phyloP scores from a whole-genome alignment of 2,888 invertebrate species.

The Pollenia griseotomentosa region DNA sequence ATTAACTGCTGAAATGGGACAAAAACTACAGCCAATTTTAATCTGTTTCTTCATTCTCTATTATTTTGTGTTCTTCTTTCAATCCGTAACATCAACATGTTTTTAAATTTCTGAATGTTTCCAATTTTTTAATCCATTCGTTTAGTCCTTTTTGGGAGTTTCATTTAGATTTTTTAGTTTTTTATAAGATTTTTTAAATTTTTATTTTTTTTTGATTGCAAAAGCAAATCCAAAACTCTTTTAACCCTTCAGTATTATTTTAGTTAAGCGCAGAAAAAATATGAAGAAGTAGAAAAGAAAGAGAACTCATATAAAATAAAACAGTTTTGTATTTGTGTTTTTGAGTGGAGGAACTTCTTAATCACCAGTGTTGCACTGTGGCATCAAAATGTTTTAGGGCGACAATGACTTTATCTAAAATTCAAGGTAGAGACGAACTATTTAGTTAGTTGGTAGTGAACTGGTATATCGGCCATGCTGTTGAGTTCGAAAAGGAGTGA shows the following conservation, averaged over 20 bases:
- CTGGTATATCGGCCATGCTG: too few species aligned
- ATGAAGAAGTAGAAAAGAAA: conserved; percentile 5
- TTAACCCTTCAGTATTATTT: conserved; percentile 9
- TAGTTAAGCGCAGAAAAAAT: conserved; percentile 8
- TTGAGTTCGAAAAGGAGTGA: too few species aligned
- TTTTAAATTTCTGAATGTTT: conserved; percentile 53
- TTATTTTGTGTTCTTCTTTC: conserved; percentile 16
- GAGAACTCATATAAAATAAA: not conserved
- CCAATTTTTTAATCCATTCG: conserved; percentile 34
- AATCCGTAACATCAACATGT: conserved; percentile 57
- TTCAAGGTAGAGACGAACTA: too few species aligned
- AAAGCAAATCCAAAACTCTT: conserved; percentile 50
- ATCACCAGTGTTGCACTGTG: conserved; percentile 57
- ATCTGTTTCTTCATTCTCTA: conserved; percentile 8
- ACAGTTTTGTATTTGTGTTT: conserved; percentile 45
- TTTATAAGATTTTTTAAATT: not conserved
- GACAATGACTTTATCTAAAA: too few species aligned
- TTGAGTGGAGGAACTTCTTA: conserved; percentile 61
- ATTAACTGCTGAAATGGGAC: conserved; percentile 52
- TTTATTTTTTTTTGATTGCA: conserved; percentile 45
- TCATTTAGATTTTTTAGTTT: conserved; percentile 29
- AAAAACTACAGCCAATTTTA: conserved; percentile 28
- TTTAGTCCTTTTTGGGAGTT: conserved; percentile 49
- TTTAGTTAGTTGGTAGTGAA: too few species aligned
- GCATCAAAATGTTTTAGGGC: not conserved